Conservation (phyloP, 2,888 invertebrate genomes). For the Xanthostigma xanthostigma region DNA sequence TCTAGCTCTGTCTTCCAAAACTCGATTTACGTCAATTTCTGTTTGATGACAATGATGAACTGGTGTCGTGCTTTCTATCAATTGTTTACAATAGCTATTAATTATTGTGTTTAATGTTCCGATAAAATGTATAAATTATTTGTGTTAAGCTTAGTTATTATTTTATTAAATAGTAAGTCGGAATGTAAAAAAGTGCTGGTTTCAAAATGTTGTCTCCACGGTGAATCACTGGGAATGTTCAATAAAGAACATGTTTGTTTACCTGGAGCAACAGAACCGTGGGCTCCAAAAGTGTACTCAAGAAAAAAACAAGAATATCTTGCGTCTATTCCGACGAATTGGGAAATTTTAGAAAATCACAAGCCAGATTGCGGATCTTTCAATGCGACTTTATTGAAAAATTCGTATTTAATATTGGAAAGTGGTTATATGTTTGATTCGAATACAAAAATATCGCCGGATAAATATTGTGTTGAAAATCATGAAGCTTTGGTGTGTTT, state of each 20-base stretch:
- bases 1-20: too few species aligned
- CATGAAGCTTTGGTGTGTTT: constrained; percentile 48
- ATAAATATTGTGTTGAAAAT: constrained; percentile 53
- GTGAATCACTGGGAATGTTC: constrained; percentile 30
- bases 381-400: constrained; percentile 18
- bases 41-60: too few species aligned
- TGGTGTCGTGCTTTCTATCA: too few species aligned
- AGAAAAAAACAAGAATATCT: constrained; percentile 30
- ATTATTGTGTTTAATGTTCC: too few species aligned
- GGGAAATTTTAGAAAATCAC: constrained; percentile 26
- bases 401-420: constrained; percentile 24
- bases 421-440: constrained; percentile 42
- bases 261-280: constrained; percentile 23
- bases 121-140: neutral
- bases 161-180: constrained; percentile 10
- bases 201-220: constrained; percentile 38
- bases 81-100: too few species aligned
- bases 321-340: constrained; percentile 32
- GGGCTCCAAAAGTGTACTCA: constrained; percentile 44
- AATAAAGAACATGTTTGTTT: constrained; percentile 26
- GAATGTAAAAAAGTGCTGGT: constrained; percentile 24
- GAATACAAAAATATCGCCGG: constrained; percentile 28
- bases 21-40: too few species aligned
- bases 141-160: constrained; percentile 4
- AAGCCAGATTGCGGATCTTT: constrained; percentile 28